A percentile compares a stretch with the other conserved stretches of the same genome.
These are phyloP conservation scores for Temnothorax rugatulus DNA, from an alignment of 2,888 invertebrate genomes.

Conservation along the genomic window DNA sequence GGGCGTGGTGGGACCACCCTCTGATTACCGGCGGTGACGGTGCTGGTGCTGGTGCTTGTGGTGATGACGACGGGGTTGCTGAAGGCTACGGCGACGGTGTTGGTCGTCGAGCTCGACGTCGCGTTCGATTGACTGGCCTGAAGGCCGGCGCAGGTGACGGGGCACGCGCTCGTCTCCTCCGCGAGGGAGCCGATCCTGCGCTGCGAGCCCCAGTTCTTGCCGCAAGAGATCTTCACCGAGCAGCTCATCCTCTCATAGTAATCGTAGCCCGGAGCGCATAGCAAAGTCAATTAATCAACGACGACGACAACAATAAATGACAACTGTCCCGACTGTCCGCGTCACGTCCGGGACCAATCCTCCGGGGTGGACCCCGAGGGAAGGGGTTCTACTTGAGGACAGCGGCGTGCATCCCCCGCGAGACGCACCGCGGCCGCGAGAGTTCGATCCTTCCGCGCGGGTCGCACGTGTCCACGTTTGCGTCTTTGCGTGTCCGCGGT, in stretches of 20 bases:
- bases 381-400: not conserved
- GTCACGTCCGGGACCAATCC: not conserved
- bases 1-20: conserved; percentile 83
- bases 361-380: not conserved
- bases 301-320: not conserved
- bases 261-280: conserved; percentile 67
- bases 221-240: conserved; percentile 84
- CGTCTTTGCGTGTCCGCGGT: conserved; percentile 57
- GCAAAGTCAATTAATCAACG: conserved; percentile 55
- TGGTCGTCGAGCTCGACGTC: conserved; percentile 50
- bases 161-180: conserved; percentile 77
- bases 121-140: conserved; percentile 57
- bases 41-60: conserved; percentile 30
- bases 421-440: not conserved
- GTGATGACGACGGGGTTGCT: conserved; percentile 25
- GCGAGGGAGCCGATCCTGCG: conserved; percentile 82
- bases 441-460: not conserved
- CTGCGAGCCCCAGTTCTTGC: conserved; percentile 84
- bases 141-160: conserved; percentile 52
- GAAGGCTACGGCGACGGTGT: conserved; percentile 22
- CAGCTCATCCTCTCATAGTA: conserved; percentile 85
- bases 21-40: conserved; percentile 61
- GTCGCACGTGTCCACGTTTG: conserved; percentile 57
- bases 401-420: conserved; percentile 25
- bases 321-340: too few species aligned